Conservation (phyloP, 2,797 vertebrate genomes). For the Tympanoctomys barrerae region DNA sequence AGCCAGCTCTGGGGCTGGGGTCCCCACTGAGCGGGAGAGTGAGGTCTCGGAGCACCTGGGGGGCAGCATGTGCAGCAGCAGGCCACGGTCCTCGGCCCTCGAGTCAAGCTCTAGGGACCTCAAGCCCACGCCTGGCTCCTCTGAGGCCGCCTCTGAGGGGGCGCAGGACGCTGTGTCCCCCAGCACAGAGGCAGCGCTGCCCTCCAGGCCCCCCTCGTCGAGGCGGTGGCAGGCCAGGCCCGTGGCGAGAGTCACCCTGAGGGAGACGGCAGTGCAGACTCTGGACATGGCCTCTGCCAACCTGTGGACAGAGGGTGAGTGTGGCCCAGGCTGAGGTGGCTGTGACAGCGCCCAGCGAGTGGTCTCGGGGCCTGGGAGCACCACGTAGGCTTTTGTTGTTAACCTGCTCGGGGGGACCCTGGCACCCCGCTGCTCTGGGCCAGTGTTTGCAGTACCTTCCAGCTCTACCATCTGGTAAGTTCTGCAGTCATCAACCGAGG, state of each 20-base stretch:
- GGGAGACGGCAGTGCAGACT: conserved; percentile 91
- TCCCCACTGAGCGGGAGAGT: conserved; percentile 64
- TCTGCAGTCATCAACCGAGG: background rate
- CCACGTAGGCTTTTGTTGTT: background rate
- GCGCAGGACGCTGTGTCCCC: background rate
- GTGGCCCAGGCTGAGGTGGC: rapidly evolving
- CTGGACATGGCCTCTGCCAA: conserved; percentile 75
- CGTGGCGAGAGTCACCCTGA: conserved; percentile 66
- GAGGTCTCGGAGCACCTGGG: conserved; percentile 90
- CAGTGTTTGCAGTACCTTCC: background rate
- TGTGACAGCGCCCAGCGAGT: rapidly evolving
- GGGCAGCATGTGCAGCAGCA: background rate
- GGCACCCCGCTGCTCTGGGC: background rate
- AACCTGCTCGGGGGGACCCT: background rate
- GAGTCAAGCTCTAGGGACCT: conserved; percentile 84
- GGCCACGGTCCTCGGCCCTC: conserved; percentile 37
- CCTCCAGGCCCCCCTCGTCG: rapidly evolving
- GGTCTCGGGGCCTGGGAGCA: background rate
- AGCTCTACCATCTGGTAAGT: background rate
- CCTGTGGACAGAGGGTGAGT: conserved; percentile 88
- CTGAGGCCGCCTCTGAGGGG: rapidly evolving
- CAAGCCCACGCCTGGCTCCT: conserved; percentile 53
- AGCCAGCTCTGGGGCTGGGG: conserved; percentile 82
- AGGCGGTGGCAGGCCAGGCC: rapidly evolving
- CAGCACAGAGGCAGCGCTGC: rapidly evolving